Percentiles rank a stretch among this genome's conserved stretches.
phyloP scores from a whole-genome alignment of 2,888 invertebrate species.

The Megaustenia siamemsis region DNA sequence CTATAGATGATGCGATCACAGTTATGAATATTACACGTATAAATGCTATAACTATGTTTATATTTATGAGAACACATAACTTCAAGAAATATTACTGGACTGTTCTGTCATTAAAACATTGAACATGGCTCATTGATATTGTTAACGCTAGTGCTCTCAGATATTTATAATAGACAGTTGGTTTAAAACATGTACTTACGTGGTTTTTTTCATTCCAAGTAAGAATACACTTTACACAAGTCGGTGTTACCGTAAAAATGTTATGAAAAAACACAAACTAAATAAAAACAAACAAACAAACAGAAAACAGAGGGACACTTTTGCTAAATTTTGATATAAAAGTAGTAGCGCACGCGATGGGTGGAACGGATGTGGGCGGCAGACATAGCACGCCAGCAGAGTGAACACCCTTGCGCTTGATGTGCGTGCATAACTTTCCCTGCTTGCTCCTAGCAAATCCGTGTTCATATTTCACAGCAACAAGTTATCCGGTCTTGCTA shows the following conservation, averaged over 20 bases:
- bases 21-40: too few relatives aligned
- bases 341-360: conserved; percentile 6
- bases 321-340: neutral
- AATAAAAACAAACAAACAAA: conserved; percentile 7
- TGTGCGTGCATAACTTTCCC: conserved; percentile 43
- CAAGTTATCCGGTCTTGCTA: neutral
- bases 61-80: too few relatives aligned
- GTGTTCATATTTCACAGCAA: neutral
- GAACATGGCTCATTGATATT: too few relatives aligned
- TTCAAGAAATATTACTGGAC: too few relatives aligned
- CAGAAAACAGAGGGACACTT: neutral
- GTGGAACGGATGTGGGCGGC: neutral
- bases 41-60: too few relatives aligned
- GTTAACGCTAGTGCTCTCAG: too few relatives aligned
- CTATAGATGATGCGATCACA: too few relatives aligned
- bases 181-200: too few relatives aligned
- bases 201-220: neutral
- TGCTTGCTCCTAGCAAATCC: neutral
- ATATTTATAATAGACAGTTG: too few relatives aligned
- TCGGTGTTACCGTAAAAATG: neutral
- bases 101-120: too few relatives aligned
- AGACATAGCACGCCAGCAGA: conserved; percentile 26
- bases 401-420: conserved; percentile 36
- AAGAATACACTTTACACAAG: neutral
- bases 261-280: neutral